Percentiles rank a stretch among this genome's conserved stretches.
Evolutionary conservation across 2,797 vertebrate species (phyloP).

Genomic region (Antennarius maculatus): DNA sequence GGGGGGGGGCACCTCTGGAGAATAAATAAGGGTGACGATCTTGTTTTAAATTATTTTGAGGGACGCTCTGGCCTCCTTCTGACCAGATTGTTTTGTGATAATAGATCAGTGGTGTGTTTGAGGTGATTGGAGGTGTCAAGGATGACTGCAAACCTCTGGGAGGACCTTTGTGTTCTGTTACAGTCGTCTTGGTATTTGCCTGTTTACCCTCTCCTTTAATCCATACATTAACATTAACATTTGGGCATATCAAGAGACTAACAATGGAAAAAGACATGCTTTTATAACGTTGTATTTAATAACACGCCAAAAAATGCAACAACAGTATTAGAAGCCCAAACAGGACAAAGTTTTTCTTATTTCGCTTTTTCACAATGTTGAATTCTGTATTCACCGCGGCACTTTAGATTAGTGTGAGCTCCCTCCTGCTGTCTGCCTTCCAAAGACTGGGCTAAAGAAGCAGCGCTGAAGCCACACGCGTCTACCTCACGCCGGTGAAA

Average conservation of each 20-base stretch:
- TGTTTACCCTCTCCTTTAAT: constrained; percentile 2
- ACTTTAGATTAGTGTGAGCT: constrained; percentile 29
- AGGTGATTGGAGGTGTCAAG: constrained; percentile 38
- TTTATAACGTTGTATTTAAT: constrained; percentile 5
- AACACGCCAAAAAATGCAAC: background rate
- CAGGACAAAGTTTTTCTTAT: constrained; percentile 23
- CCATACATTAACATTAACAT: constrained; percentile 5
- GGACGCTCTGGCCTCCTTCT: constrained; percentile 31
- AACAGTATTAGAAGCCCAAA: constrained; percentile 10
- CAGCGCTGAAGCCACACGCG: background rate
- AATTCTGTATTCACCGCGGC: constrained; percentile 17
- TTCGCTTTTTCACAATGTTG: constrained; percentile 1
- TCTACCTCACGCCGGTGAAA: constrained; percentile 9
- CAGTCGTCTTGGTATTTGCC: constrained; percentile 15
- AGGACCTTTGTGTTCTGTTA: constrained; percentile 32
- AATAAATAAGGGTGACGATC: constrained; percentile 3
- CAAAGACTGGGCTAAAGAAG: constrained; percentile 18
- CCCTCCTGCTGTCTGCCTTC: background rate
- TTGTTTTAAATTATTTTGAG: constrained; percentile 45
- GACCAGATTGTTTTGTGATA: constrained; percentile 37
- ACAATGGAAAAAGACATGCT: constrained; percentile 2
- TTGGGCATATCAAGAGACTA: constrained; percentile 10
- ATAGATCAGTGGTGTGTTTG: constrained; percentile 33
- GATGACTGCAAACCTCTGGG: constrained; percentile 34
- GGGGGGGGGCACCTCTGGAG: too few species aligned